Evolutionary conservation across 2,113 vertebrate genomes (phyloP).

Genomic region (Proterorhinus semilunaris): DNA sequence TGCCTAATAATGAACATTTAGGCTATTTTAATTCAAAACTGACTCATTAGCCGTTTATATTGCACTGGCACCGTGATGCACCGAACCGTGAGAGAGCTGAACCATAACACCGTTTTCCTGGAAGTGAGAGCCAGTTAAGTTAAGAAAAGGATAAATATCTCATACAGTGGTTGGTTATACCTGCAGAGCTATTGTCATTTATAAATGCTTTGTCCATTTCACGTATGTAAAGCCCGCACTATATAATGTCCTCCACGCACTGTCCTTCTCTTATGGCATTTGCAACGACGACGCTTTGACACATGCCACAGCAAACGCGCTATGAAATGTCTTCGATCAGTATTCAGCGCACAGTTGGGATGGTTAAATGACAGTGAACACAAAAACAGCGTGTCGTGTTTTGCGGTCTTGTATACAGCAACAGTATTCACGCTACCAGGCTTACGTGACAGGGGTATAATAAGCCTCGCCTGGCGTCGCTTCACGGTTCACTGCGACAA

Average conservation of each 20-base stretch:
- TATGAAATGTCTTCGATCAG: slow-evolving; percentile 56
- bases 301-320: slow-evolving; percentile 48
- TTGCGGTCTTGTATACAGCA: slow-evolving; percentile 23
- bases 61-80: no score
- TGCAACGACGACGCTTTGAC: slow-evolving; percentile 51
- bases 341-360: slow-evolving; percentile 61
- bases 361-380: slow-evolving; percentile 64
- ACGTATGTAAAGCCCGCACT: slow-evolving; percentile 45
- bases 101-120: no score
- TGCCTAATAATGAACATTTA: no score
- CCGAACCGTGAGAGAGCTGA: no score
- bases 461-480: background rate
- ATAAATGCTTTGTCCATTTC: slow-evolving; percentile 48
- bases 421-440: slow-evolving; percentile 26
- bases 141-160: no score
- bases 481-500: slow-evolving; percentile 22
- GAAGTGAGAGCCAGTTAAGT: no score
- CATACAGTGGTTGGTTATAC: slow-evolving; percentile 38
- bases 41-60: no score
- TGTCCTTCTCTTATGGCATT: slow-evolving; percentile 46
- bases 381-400: slow-evolving; percentile 65
- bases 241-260: slow-evolving; percentile 43
- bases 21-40: no score
- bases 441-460: slow-evolving; percentile 50
- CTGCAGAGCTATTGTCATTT: slow-evolving; percentile 37